phyloP scores from a whole-genome alignment of 2,113 vertebrate genomes.

The Nycticebus coucang region DNA sequence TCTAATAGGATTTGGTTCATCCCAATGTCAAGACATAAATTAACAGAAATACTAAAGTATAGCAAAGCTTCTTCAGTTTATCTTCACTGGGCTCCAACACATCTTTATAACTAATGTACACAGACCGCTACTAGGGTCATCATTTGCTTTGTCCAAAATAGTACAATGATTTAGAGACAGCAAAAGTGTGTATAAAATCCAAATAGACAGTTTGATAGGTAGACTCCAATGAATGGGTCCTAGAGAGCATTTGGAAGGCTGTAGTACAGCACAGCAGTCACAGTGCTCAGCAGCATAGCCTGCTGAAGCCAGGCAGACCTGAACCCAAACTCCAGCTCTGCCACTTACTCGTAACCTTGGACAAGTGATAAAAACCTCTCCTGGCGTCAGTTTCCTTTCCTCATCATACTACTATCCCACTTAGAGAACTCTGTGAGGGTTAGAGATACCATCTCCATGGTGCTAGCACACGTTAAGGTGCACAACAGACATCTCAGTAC shows the following conservation, averaged over 20 bases:
- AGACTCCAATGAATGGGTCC: not conserved
- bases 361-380: not conserved
- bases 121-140: not conserved
- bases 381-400: not conserved
- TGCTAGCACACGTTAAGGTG: not conserved
- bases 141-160: not conserved
- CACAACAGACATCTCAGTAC: no score
- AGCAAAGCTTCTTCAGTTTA: not conserved
- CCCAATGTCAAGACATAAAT: slow-evolving; percentile 25
- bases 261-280: not conserved
- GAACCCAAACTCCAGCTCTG: not conserved
- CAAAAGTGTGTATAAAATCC: not conserved
- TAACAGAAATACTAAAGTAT: not conserved
- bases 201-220: not conserved
- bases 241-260: not conserved
- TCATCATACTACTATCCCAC: not conserved
- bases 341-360: not conserved
- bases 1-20: slow-evolving; percentile 37
- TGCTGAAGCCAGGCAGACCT: not conserved
- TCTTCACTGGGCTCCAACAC: not conserved
- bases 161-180: not conserved
- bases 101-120: not conserved
- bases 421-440: not conserved
- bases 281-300: not conserved
- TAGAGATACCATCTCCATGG: not conserved